Evolutionary conservation across 2,888 invertebrate genomes (phyloP).

Genomic region (Latrodectus elegans): DNA sequence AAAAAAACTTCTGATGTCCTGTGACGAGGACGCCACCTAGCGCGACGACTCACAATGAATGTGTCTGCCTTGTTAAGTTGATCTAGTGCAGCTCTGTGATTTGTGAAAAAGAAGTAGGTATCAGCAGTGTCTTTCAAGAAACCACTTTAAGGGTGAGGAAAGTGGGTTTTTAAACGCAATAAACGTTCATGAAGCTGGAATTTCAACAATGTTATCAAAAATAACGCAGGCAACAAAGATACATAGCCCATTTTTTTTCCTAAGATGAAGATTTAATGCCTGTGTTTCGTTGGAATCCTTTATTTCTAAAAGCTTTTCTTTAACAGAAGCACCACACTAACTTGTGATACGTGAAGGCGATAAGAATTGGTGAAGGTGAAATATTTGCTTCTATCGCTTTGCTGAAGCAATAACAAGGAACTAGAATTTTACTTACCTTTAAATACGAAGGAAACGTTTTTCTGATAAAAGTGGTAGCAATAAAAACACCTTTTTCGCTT

Average conservation of each 20-base stretch:
- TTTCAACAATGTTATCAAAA: slow-evolving; percentile 48
- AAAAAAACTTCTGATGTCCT: background rate
- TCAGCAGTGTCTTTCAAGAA: slow-evolving; percentile 13
- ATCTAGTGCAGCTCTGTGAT: slow-evolving; percentile 12
- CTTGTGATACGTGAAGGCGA: slow-evolving; percentile 26
- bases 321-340: slow-evolving; percentile 16
- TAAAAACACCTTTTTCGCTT: too few relatives aligned
- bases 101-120: slow-evolving; percentile 8
- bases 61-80: slow-evolving; percentile 15
- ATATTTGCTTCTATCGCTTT: slow-evolving; percentile 38
- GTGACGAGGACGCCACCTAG: background rate
- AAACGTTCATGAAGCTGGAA: slow-evolving; percentile 30
- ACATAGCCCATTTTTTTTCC: slow-evolving; percentile 3
- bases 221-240: background rate
- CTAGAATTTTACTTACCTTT: background rate
- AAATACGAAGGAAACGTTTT: too few relatives aligned
- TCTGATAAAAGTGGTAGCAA: too few relatives aligned
- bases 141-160: slow-evolving; percentile 14
- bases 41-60: slow-evolving; percentile 22
- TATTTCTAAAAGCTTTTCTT: slow-evolving; percentile 1
- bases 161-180: slow-evolving; percentile 35
- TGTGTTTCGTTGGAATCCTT: slow-evolving; percentile 15
- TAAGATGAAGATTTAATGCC: slow-evolving; percentile 48
- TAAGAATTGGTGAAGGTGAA: slow-evolving; percentile 35
- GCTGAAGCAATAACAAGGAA: slow-evolving; percentile 32